phyloP scores from a whole-genome alignment of 2,113 vertebrate genomes.

The Corvus moneduloides region DNA sequence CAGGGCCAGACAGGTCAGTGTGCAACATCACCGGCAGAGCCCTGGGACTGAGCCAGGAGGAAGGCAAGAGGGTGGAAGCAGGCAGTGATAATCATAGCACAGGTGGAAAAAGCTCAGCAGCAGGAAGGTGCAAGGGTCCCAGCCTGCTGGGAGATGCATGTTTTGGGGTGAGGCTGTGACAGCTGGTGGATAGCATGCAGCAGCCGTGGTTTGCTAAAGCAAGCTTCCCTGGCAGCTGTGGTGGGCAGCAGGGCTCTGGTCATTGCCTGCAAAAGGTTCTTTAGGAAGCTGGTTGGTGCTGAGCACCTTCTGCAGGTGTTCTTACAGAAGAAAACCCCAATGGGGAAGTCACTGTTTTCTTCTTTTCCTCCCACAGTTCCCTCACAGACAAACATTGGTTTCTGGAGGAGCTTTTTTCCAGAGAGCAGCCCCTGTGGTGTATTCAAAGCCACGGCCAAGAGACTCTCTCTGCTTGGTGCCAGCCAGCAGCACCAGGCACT shows the following conservation, averaged over 20 bases:
- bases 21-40: accelerated
- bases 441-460: background rate
- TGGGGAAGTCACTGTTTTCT: background rate
- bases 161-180: background rate
- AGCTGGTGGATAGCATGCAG: background rate
- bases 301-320: background rate
- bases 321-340: background rate
- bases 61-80: background rate
- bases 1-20: background rate
- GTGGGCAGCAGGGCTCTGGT: background rate
- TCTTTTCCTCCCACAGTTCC: background rate
- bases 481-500: background rate
- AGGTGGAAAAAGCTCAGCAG: background rate
- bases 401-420: background rate
- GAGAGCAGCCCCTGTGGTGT: background rate
- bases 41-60: background rate
- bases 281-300: background rate
- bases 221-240: background rate
- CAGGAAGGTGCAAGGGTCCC: background rate
- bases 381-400: background rate
- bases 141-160: background rate
- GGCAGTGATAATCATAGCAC: background rate
- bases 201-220: accelerated
- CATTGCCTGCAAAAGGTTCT: background rate
- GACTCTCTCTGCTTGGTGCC: background rate